These are phyloP conservation scores for Oncorhynchus masou DNA, from an alignment of 2,113 vertebrate species.

Conservation along the genomic window DNA sequence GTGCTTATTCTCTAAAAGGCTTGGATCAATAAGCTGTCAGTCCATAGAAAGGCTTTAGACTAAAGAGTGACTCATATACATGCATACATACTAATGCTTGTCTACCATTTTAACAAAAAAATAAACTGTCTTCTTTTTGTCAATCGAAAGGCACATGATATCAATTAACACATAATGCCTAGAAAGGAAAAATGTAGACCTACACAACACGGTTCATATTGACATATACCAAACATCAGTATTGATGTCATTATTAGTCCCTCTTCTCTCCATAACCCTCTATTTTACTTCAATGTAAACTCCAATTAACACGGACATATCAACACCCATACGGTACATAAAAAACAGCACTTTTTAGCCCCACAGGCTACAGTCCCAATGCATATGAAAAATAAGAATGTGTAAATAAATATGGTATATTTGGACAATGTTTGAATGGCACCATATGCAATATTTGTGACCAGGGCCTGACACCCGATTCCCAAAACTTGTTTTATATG, in stretches of 20 bases:
- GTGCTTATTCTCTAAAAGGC: slow-evolving; percentile 46
- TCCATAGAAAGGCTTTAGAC: slow-evolving; percentile 18
- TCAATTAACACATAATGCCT: slow-evolving; percentile 22
- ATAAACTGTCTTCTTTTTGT: neutral
- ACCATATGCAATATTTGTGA: too few relatives aligned
- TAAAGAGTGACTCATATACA: slow-evolving; percentile 3
- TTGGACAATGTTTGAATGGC: too few relatives aligned
- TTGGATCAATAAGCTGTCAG: slow-evolving; percentile 54
- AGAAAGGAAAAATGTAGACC: slow-evolving; percentile 20
- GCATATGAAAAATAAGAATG: too few relatives aligned
- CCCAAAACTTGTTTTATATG: too few relatives aligned
- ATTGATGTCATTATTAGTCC: neutral
- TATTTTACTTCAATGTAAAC: neutral
- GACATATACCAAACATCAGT: slow-evolving; percentile 21
- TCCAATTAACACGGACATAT: too few relatives aligned
- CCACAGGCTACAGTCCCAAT: too few relatives aligned
- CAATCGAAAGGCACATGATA: slow-evolving; percentile 4
- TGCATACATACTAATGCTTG: too few relatives aligned
- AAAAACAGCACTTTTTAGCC: too few relatives aligned
- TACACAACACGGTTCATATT: slow-evolving; percentile 17
- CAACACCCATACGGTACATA: neutral
- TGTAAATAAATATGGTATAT: too few relatives aligned
- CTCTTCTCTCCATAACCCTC: neutral
- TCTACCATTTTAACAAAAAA: too few relatives aligned
- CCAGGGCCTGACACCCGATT: too few relatives aligned